Conservation (phyloP, 23 tunicate genomes). For the Styela clava region DNA sequence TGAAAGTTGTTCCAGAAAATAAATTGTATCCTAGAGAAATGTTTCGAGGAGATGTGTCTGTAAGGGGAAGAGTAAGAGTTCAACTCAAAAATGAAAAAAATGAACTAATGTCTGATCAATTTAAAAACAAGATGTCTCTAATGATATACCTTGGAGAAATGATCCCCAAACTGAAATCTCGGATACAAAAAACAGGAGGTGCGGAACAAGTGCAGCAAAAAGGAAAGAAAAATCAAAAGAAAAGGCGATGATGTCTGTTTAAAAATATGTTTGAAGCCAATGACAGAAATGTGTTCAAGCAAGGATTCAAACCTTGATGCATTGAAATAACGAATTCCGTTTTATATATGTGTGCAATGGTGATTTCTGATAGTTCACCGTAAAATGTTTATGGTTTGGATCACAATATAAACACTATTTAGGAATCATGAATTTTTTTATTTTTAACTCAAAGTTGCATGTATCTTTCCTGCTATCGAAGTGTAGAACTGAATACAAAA, state of each 20-base stretch:
- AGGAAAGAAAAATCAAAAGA: conserved; percentile 32
- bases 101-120: conserved; percentile 27
- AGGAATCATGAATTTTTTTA: too few species aligned
- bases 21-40: conserved; percentile 80
- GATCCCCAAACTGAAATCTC: conserved; percentile 86
- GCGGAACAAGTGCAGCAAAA: conserved; percentile 29
- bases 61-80: conserved; percentile 64
- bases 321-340: too few species aligned
- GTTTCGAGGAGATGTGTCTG: conserved; percentile 46
- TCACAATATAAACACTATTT: too few species aligned
- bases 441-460: too few species aligned
- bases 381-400: too few species aligned
- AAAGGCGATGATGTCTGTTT: conserved; percentile 9
- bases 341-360: too few species aligned
- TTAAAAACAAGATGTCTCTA: conserved; percentile 51
- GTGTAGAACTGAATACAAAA: too few species aligned
- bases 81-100: conserved; percentile 51
- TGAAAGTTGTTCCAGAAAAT: conserved; percentile 72
- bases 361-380: too few species aligned
- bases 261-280: neutral
- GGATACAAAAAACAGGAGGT: conserved; percentile 48
- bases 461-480: too few species aligned
- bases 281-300: too few species aligned
- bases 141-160: conserved; percentile 60
- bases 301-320: too few species aligned